A percentile compares a stretch with the other conserved stretches of the same genome.
Evolutionary conservation across 2,888 invertebrate genomes (phyloP).

Genomic region (Aricia artaxerxes): DNA sequence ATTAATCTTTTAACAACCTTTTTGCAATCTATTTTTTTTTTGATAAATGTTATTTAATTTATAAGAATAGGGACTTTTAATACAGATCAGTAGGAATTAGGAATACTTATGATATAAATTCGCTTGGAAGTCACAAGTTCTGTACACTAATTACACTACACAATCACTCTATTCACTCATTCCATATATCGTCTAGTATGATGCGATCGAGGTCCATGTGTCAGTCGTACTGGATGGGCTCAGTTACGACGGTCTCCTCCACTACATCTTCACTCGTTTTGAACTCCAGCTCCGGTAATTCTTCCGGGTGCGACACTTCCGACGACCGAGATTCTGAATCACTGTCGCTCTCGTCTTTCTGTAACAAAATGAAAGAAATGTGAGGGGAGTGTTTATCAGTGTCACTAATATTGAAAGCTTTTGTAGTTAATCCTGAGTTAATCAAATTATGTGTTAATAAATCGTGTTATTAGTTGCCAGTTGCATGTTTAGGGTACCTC

Average conservation of each 20-base stretch:
- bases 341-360: slow-evolving; percentile 52
- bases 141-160: slow-evolving; percentile 27
- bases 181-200: slow-evolving; percentile 38
- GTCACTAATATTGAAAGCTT: too few species aligned
- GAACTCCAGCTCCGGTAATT: slow-evolving; percentile 36
- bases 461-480: too few species aligned
- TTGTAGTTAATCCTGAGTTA: too few species aligned
- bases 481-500: too few species aligned
- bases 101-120: background rate
- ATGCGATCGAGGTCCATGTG: slow-evolving; percentile 42
- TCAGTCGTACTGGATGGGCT: slow-evolving; percentile 43
- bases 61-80: too few species aligned
- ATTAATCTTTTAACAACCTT: background rate
- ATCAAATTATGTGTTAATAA: too few species aligned
- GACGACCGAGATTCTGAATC: slow-evolving; percentile 48
- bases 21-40: background rate
- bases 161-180: slow-evolving; percentile 28
- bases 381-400: background rate
- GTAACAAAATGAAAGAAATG: slow-evolving; percentile 37
- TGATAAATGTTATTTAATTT: background rate
- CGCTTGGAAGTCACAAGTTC: background rate
- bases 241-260: slow-evolving; percentile 32
- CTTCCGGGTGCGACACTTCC: slow-evolving; percentile 41
- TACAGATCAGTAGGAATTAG: too few species aligned
- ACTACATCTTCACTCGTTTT: slow-evolving; percentile 33